phyloP scores from a whole-genome alignment of 1,140 invertebrate species.

The Stegodyphus dumicola region DNA sequence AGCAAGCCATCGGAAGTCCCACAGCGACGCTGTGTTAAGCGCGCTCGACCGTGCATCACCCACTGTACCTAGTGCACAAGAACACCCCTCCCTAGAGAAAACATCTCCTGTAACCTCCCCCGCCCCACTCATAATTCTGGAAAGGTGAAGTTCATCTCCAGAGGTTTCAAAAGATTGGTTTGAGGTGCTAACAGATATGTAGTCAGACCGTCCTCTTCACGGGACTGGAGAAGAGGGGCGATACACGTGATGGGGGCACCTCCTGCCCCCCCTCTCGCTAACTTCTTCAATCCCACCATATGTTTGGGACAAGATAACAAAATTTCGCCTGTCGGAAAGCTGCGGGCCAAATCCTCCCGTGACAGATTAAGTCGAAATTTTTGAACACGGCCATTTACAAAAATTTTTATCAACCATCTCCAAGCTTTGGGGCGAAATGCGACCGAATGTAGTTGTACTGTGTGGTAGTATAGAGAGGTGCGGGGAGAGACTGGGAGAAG shows the following conservation, averaged over 20 bases:
- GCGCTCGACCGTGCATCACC: neutral
- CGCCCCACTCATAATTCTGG: too few relatives aligned
- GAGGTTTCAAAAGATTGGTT: constrained; percentile 4
- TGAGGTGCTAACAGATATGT: constrained; percentile 49
- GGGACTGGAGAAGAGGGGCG: neutral
- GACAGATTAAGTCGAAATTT: constrained; percentile 61
- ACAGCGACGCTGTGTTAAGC: neutral
- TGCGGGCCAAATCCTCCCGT: constrained; percentile 34
- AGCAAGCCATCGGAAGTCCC: neutral
- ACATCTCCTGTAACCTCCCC: too few relatives aligned
- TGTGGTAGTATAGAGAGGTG: neutral
- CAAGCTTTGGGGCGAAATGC: constrained; percentile 37
- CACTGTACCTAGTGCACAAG: neutral
- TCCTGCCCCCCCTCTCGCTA: neutral
- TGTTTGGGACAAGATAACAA: constrained; percentile 60
- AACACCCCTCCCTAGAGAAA: neutral
- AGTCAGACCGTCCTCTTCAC: constrained; percentile 12
- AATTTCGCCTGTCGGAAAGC: constrained; percentile 33
- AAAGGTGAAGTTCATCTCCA: neutral
- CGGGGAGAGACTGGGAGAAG: constrained; percentile 5
- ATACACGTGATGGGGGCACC: constrained; percentile 19
- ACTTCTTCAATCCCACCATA: constrained; percentile 35
- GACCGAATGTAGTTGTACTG: constrained; percentile 37
- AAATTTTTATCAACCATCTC: constrained; percentile 61
- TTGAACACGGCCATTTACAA: constrained; percentile 59